Evolutionary conservation across 1,140 invertebrate genomes (phyloP).

Genomic region (Streblospio benedicti): DNA sequence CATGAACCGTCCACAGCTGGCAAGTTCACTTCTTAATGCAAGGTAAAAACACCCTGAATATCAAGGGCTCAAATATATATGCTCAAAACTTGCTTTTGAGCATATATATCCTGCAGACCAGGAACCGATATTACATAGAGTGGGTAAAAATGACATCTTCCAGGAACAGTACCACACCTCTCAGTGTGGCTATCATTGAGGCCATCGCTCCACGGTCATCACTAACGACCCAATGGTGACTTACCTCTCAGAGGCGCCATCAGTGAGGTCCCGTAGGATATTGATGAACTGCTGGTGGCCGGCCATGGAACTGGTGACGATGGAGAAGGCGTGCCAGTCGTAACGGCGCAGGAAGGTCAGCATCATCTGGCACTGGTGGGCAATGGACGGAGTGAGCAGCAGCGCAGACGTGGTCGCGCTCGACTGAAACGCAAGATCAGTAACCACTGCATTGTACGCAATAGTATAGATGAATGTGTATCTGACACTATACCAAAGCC

Average conservation of each 20-base stretch:
- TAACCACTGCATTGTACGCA: background rate
- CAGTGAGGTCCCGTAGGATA: constrained; percentile 58
- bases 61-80: no score
- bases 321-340: constrained; percentile 91
- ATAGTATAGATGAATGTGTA: background rate
- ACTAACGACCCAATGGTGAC: background rate
- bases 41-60: no score
- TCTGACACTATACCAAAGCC: no score
- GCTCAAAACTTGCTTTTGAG: no score
- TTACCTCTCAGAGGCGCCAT: constrained; percentile 1
- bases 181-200: background rate
- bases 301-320: constrained; percentile 72
- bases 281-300: constrained; percentile 91
- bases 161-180: background rate
- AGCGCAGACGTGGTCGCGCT: constrained; percentile 45
- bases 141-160: background rate
- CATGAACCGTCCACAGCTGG: background rate
- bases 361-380: constrained; percentile 89
- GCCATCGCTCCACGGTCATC: background rate
- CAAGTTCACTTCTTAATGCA: no score
- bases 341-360: constrained; percentile 83
- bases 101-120: no score
- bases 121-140: background rate
- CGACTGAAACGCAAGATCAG: constrained; percentile 18
- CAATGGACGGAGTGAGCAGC: constrained; percentile 83